Base-by-base conservation (phyloP, 2,113 vertebrate species). In the Xenopus tropicalis region DNA sequence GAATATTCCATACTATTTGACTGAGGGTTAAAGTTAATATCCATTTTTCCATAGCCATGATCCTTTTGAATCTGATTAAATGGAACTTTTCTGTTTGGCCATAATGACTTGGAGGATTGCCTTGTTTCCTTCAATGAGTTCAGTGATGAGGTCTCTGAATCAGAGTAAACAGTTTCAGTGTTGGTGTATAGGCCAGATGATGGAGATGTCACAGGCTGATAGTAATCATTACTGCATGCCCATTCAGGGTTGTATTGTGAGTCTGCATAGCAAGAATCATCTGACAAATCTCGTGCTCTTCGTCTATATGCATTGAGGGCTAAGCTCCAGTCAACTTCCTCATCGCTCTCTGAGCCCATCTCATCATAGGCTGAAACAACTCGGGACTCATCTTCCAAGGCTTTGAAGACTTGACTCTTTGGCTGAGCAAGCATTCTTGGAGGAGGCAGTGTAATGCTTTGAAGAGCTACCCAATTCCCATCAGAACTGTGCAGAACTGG, bases 21-120 rank as follows among this genome's bases (percentile, higher is more conserved):
- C 84, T 93, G 93, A 11, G 92, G 93, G 80, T 99, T 98, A 81
- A 97, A 96, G 84, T 98, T 98, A 61, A 98, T 89, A 25, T 99
- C 97, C 79, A 98, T 83, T 1, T 91, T 83, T 51, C 82, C 87
- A 0, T 86, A 86, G 2, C 80, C 71, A 42, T 77, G 83, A 14
- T 76, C 73, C 75, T 82, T 86, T 70, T 85, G 86, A 0, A 65
- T 73, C 48, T 72, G 76, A 68, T 83, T 72, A 17, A 52, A 80
- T 80, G 80, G 80, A 78, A 84, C 87, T 85, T 89, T 92, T 79
- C 87, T 93, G 80, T 86, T 91, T 77, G 85, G 70, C 82, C 87
- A 84, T 21, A 80, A 76, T 52, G 78, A 74, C 66, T 84, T 83
- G 69, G 78, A 85, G 80, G 48, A 80, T 70, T 20, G 72, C 61